Conservation (phyloP, 2,888 invertebrate species). For the Drosophila diplacantha region DNA sequence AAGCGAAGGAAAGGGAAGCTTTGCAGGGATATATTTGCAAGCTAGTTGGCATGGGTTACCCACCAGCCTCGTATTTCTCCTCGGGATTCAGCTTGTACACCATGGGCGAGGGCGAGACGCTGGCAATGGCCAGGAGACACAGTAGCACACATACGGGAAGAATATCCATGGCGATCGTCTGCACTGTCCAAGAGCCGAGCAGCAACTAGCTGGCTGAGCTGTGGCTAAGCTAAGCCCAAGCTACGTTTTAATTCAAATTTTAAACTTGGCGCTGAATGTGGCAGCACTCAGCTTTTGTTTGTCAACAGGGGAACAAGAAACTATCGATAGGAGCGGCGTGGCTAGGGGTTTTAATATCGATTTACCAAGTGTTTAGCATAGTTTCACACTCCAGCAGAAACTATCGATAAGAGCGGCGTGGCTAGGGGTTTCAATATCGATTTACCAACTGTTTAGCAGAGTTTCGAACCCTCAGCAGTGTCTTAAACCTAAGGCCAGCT, state of each 20-base stretch:
- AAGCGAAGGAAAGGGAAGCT: background rate
- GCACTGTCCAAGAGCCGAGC: constrained; percentile 9
- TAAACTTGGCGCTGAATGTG: background rate
- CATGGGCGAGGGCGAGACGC: constrained; percentile 76
- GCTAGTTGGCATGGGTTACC: background rate
- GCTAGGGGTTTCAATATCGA: background rate
- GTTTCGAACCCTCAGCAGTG: background rate
- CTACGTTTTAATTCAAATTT: constrained; percentile 11
- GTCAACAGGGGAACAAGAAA: background rate
- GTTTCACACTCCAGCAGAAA: background rate
- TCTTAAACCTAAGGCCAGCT: background rate
- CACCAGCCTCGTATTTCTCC: constrained; percentile 79
- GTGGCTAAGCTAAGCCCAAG: background rate
- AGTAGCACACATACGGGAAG: constrained; percentile 26
- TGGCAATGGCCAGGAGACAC: constrained; percentile 39
- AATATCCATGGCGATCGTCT: constrained; percentile 20
- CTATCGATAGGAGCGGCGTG: background rate
- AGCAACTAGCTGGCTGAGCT: constrained; percentile 6
- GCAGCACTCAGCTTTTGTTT: background rate
- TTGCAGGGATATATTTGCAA: fast-evolving
- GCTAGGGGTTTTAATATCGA: background rate
- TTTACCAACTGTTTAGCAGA: background rate
- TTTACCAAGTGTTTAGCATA: background rate
- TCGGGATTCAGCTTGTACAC: constrained; percentile 79
- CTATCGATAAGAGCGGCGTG: background rate